Conservation (phyloP, 2,888 invertebrate genomes). For the Rhogogaster chlorosoma region DNA sequence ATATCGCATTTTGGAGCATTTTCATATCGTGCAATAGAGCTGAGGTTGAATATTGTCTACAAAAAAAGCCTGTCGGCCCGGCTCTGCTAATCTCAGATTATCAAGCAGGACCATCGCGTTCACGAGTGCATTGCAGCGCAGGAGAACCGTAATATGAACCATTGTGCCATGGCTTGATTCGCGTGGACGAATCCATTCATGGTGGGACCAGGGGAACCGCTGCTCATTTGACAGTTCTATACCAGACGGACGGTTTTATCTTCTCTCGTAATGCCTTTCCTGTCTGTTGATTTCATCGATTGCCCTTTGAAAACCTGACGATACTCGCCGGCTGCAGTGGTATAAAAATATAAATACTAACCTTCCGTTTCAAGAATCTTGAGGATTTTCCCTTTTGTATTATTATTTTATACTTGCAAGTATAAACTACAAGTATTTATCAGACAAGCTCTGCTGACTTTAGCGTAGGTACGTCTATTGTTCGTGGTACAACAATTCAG, state of each 20-base stretch:
- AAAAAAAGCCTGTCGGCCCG: neutral
- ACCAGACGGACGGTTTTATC: constrained; percentile 45
- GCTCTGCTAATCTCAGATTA: constrained; percentile 38
- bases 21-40: neutral
- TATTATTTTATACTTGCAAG: neutral
- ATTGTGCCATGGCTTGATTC: constrained; percentile 46
- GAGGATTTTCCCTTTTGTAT: neutral
- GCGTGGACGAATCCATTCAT: constrained; percentile 46
- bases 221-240: constrained; percentile 44
- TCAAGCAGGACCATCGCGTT: constrained; percentile 44
- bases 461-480: neutral
- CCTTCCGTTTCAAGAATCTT: neutral
- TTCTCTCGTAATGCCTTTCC: constrained; percentile 42
- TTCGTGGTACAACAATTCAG: neutral
- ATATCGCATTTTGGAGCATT: neutral
- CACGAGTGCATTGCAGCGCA: constrained; percentile 38
- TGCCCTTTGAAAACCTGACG: constrained; percentile 13
- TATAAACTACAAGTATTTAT: constrained; percentile 8
- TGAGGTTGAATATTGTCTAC: constrained; percentile 10
- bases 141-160: constrained; percentile 33
- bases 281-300: constrained; percentile 43
- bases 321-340: neutral
- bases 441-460: constrained; percentile 6
- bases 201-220: constrained; percentile 36
- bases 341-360: constrained; percentile 17